phyloP scores from a whole-genome alignment of 1,140 invertebrate genomes.

The Lepidostoma basale region DNA sequence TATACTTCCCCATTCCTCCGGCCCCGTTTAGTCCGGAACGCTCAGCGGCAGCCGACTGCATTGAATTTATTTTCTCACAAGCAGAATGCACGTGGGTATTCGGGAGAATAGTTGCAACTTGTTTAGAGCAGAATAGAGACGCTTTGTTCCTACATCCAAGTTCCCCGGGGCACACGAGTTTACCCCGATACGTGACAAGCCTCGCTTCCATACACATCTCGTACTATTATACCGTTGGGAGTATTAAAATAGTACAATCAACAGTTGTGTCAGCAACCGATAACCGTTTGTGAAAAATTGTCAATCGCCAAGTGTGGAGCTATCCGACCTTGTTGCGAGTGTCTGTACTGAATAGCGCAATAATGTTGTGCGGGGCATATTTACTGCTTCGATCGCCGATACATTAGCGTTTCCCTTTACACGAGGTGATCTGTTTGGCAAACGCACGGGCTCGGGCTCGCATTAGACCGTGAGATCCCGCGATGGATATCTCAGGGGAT shows the following conservation, averaged over 20 bases:
- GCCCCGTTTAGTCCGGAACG: constrained; percentile 4
- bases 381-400: constrained; percentile 14
- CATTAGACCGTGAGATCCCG: no score
- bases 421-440: no score
- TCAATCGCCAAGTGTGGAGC: neutral
- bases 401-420: neutral
- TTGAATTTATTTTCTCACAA: constrained; percentile 44
- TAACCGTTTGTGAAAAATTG: constrained; percentile 5
- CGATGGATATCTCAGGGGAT: no score
- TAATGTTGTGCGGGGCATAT: constrained; percentile 5
- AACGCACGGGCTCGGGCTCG: no score
- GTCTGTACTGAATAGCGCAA: constrained; percentile 15
- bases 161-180: constrained; percentile 39
- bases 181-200: constrained; percentile 44
- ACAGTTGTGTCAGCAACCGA: constrained; percentile 13
- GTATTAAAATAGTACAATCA: neutral
- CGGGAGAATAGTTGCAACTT: constrained; percentile 13
- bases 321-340: constrained; percentile 5
- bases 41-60: neutral
- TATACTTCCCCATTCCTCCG: constrained; percentile 42
- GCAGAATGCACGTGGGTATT: constrained; percentile 35
- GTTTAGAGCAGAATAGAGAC: constrained; percentile 33
- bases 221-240: constrained; percentile 10
- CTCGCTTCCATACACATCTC: constrained; percentile 11
- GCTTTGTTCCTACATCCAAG: constrained; percentile 29